Percentiles rank a stretch among this genome's conserved stretches.
These are phyloP conservation scores for Sebastes matsubarae DNA, from an alignment of 2,797 vertebrate species.

Conservation along the genomic window DNA sequence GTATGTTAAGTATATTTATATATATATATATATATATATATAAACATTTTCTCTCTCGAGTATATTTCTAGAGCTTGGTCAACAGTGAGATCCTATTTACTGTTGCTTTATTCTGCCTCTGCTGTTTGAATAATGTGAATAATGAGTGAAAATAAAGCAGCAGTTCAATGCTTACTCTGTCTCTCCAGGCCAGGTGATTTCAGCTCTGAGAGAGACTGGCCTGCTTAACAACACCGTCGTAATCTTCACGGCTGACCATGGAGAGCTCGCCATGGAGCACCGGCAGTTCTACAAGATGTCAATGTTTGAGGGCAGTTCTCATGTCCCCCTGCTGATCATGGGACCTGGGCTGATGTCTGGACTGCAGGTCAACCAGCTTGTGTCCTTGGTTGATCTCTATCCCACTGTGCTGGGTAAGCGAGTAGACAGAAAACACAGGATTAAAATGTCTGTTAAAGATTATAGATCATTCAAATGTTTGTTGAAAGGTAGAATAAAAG, in stretches of 20 bases:
- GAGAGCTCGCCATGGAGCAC: conserved; percentile 98
- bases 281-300: conserved; percentile 99
- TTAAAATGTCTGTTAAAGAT: background rate
- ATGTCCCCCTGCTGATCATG: conserved; percentile 90
- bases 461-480: background rate
- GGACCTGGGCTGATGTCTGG: conserved; percentile 87
- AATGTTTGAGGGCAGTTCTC: conserved; percentile 98
- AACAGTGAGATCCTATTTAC: background rate
- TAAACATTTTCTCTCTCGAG: background rate
- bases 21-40: background rate
- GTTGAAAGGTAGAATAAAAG: background rate
- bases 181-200: conserved; percentile 88
- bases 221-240: conserved; percentile 88
- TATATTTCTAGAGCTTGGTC: background rate
- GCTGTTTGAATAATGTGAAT: background rate
- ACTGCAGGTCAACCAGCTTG: conserved; percentile 79
- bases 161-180: background rate
- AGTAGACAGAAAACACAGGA: background rate
- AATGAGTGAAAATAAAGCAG: background rate
- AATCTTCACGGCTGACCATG: conserved; percentile 94
- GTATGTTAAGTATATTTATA: background rate
- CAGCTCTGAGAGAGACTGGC: conserved; percentile 81
- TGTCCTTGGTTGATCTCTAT: conserved; percentile 96
- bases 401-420: conserved; percentile 92
- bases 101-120: background rate